Evolutionary conservation across 2,888 invertebrate species (phyloP).

Genomic region (Adelognathus sp.): DNA sequence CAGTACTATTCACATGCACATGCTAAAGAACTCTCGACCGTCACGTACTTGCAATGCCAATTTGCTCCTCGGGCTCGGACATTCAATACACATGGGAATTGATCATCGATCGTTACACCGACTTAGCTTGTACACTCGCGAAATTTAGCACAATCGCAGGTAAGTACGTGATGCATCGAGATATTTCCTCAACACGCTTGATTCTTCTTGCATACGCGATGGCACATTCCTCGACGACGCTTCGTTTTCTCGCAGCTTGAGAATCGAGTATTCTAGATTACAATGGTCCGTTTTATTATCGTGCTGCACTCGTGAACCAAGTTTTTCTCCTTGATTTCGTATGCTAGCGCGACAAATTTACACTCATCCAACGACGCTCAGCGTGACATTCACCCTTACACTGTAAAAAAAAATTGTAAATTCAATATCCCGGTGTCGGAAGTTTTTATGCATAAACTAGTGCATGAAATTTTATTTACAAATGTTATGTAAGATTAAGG

Average conservation of each 20-base stretch:
- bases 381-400: constrained; percentile 21
- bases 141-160: constrained; percentile 47
- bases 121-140: constrained; percentile 10
- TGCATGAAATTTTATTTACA: too few species aligned
- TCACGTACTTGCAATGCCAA: constrained; percentile 1
- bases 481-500: too few species aligned
- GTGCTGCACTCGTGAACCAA: neutral
- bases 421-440: too few species aligned
- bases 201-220: constrained; percentile 71
- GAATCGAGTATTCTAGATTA: neutral
- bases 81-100: constrained; percentile 3
- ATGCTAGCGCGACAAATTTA: constrained; percentile 2
- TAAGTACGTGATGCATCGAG: constrained; percentile 55
- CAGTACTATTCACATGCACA: constrained; percentile 35
- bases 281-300: constrained; percentile 13
- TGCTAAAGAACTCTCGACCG: constrained; percentile 1
- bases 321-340: constrained; percentile 3
- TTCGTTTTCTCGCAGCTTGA: constrained; percentile 29
- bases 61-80: neutral
- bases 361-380: constrained; percentile 9
- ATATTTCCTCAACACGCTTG: constrained; percentile 57
- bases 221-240: constrained; percentile 72
- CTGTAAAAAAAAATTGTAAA: too few species aligned
- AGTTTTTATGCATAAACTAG: too few species aligned
- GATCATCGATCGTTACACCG: neutral